A percentile compares a stretch with the other conserved stretches of the same genome.
Evolutionary conservation across 2,797 vertebrate species (phyloP).

Genomic region (Trachurus trachurus): DNA sequence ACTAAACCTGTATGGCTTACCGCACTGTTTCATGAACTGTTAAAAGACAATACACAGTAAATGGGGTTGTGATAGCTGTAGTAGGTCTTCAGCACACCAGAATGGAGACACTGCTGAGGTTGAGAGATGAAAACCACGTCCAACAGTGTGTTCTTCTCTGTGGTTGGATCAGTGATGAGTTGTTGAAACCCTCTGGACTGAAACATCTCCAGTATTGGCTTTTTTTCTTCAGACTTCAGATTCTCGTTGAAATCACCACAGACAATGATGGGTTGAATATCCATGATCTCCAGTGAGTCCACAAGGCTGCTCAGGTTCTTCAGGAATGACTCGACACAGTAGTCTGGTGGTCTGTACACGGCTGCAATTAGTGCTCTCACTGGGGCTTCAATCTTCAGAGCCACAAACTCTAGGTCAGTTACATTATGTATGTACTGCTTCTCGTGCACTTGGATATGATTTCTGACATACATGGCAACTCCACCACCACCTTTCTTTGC

Average conservation of each 20-base stretch:
- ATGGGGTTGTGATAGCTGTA: slow-evolving; percentile 52
- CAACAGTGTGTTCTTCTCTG: slow-evolving; percentile 37
- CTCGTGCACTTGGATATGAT: too few relatives aligned
- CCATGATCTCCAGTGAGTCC: slow-evolving; percentile 22
- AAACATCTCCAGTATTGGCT: slow-evolving; percentile 30
- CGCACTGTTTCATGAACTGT: background rate
- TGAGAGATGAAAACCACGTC: slow-evolving; percentile 39
- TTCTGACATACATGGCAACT: too few relatives aligned
- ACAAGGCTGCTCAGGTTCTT: slow-evolving; percentile 23
- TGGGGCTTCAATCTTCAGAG: too few relatives aligned
- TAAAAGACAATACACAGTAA: slow-evolving; percentile 21
- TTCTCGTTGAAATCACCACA: slow-evolving; percentile 13
- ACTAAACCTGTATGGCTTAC: background rate
- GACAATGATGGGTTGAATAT: slow-evolving; percentile 27
- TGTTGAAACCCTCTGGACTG: background rate
- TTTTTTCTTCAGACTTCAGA: background rate
- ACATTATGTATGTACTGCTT: too few relatives aligned
- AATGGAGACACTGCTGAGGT: background rate
- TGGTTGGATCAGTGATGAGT: slow-evolving; percentile 21
- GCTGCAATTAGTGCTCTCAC: too few relatives aligned
- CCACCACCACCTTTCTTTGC: too few relatives aligned
- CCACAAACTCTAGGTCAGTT: too few relatives aligned
- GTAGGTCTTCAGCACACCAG: slow-evolving; percentile 16
- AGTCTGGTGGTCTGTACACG: too few relatives aligned
- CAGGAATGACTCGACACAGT: background rate